These are phyloP conservation scores for Salvelinus sp. DNA, from an alignment of 2,113 vertebrate genomes.

Conservation along the genomic window DNA sequence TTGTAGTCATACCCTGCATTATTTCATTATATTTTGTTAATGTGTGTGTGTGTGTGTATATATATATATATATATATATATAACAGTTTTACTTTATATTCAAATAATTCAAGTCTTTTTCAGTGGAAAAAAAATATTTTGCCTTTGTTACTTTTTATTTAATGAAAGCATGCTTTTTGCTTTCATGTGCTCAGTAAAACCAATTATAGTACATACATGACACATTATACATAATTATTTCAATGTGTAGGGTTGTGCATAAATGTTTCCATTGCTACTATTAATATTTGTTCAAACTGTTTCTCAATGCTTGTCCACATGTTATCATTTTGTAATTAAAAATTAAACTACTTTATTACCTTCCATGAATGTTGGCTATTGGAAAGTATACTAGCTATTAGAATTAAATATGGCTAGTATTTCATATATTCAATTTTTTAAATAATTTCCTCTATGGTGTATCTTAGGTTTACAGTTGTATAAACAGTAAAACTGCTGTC, in stretches of 20 bases:
- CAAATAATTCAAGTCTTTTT: conserved; percentile 61
- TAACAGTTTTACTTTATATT: conserved; percentile 49
- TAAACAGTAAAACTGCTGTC: conserved; percentile 24
- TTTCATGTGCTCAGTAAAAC: conserved; percentile 3
- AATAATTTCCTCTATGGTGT: neutral
- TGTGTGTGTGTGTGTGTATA: conserved; percentile 27
- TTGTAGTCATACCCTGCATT: conserved; percentile 14
- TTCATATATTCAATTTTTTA: neutral
- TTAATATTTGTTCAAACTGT: conserved; percentile 5
- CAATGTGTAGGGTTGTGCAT: conserved; percentile 12
- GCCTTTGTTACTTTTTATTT: neutral
- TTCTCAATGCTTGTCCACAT: conserved; percentile 38
- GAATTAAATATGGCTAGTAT: neutral
- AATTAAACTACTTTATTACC: conserved; percentile 23
- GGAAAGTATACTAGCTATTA: conserved; percentile 39
- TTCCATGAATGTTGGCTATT: conserved; percentile 66
- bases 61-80: conserved; percentile 11
- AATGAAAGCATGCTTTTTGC: conserved; percentile 32
- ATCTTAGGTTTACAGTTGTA: conserved; percentile 7
- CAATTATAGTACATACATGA: conserved; percentile 11
- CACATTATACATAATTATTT: conserved; percentile 18
- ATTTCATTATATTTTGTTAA: conserved; percentile 25
- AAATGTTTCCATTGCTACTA: conserved; percentile 11
- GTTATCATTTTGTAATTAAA: conserved; percentile 18
- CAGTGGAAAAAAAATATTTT: neutral